Evolutionary conservation across 2,888 invertebrate species (phyloP), one percentile per base, ranked within the genome.

Genomic region (Lampropteryx suffumata): DNA sequence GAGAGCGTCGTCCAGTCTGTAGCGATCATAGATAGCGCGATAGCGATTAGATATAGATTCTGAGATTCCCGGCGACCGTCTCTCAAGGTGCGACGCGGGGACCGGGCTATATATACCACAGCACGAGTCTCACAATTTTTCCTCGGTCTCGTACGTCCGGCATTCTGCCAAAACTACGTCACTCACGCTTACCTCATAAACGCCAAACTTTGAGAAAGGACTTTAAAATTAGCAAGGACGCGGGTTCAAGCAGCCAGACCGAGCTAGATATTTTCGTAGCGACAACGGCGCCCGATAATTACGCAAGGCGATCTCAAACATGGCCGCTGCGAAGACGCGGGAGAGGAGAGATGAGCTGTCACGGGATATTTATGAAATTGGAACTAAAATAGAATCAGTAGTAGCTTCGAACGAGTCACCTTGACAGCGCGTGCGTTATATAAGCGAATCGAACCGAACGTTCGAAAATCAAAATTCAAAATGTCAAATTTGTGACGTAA

Each of bases 281-380:
- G 71, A 73, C 79, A 75, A 77, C 76, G 75, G 64, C 17, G 17
- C 17, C 71, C 73, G 73, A 75, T 73, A 78, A 81, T 86, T 85
- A 83, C 87, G 85, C 85, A 88, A 87, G 62, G 50, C 52, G 59
- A 53, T 57, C 47, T 55, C 50, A 43, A 85, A 85, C 64, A 84
- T 86, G 85, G 85, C 83, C 70, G 84, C 77, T 77, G 73, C 65
- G 71, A 79, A 82, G 74, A 77, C 83, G 87, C 87, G 87, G 85
- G 87, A 84, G 82, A 82, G 81, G 73, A 79, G 86, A 83, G 85
- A 85, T 84, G 84, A 77, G 83, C 87, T 89, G 89, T 88, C 89
- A 84, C 84, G 85, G 82, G 86, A 80, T 90, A 90, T 90, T 89
- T 90, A 89, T 89, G 89, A 89, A 88, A 88, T 88, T 84, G 78